phyloP scores from a whole-genome alignment of 2,797 vertebrate species.

The Pseudochaenichthys georgianus region DNA sequence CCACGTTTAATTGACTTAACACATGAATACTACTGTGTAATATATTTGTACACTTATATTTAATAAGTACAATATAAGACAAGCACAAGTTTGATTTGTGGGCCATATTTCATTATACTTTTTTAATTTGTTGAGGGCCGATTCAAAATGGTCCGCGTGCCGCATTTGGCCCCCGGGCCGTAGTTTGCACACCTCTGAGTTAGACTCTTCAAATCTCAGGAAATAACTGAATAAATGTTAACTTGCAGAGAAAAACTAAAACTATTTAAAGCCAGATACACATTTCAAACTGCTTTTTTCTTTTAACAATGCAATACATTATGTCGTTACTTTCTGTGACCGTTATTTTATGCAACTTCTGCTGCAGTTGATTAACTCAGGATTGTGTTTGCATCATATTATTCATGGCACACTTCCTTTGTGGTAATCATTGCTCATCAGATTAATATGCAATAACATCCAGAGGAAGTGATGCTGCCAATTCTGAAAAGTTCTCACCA shows the following conservation, averaged over 20 bases:
- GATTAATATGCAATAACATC: neutral
- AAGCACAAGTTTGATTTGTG: no score
- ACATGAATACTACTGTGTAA: no score
- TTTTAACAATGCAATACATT: neutral
- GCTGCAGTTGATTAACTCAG: conserved; percentile 7
- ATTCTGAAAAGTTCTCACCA: neutral
- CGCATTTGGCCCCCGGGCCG: no score
- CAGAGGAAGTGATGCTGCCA: conserved; percentile 21
- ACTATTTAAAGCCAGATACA: neutral
- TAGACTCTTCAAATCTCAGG: neutral
- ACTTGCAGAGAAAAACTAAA: no score
- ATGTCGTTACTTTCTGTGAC: neutral
- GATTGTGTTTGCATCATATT: neutral
- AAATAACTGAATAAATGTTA: neutral
- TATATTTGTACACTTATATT: no score
- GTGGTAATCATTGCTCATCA: conserved; percentile 31
- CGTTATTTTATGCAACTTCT: conserved; percentile 6
- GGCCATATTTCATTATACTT: no score
- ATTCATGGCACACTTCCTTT: conserved; percentile 25
- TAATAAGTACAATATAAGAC: no score
- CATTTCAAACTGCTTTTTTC: neutral
- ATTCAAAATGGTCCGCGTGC: no score
- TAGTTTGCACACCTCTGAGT: no score
- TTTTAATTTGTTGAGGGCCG: no score
- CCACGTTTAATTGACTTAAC: no score